Conservation (phyloP, 2,888 invertebrate genomes). For the Ectemnius continuus region DNA sequence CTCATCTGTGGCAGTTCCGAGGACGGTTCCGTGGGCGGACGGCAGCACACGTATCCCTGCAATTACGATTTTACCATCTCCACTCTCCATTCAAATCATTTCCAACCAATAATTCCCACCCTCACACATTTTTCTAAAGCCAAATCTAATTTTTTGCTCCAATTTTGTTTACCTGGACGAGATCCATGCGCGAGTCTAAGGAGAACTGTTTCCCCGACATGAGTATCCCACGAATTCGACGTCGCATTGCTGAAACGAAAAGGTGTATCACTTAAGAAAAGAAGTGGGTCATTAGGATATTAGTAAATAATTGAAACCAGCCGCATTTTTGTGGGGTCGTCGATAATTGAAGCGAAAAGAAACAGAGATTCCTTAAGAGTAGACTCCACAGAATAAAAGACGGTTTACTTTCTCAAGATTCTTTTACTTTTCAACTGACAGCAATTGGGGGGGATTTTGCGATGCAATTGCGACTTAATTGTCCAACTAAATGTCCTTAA, state of each 20-base stretch:
- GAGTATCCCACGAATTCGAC: constrained; percentile 91
- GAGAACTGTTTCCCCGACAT: constrained; percentile 95
- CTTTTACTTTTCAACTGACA: constrained; percentile 3
- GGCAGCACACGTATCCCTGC: constrained; percentile 73
- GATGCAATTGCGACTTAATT: background rate
- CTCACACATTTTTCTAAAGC: too few relatives aligned
- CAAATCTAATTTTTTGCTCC: background rate
- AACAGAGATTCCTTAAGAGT: background rate
- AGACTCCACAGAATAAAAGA: background rate
- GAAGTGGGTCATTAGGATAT: background rate
- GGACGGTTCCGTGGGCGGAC: constrained; percentile 66
- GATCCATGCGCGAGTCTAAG: constrained; percentile 93
- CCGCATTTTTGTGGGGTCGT: background rate
- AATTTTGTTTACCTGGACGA: constrained; percentile 83
- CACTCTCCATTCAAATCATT: too few relatives aligned
- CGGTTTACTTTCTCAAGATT: background rate
- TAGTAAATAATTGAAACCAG: background rate
- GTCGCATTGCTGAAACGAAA: constrained; percentile 85
- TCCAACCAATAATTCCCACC: too few relatives aligned
- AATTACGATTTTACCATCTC: background rate
- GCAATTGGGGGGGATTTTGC: background rate
- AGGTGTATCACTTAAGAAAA: background rate
- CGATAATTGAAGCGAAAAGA: background rate
- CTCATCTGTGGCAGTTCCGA: constrained; percentile 80
- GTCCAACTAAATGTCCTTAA: background rate